Base-by-base conservation (phyloP, 2,888 invertebrate species). In the Mactromeris polynyma region DNA sequence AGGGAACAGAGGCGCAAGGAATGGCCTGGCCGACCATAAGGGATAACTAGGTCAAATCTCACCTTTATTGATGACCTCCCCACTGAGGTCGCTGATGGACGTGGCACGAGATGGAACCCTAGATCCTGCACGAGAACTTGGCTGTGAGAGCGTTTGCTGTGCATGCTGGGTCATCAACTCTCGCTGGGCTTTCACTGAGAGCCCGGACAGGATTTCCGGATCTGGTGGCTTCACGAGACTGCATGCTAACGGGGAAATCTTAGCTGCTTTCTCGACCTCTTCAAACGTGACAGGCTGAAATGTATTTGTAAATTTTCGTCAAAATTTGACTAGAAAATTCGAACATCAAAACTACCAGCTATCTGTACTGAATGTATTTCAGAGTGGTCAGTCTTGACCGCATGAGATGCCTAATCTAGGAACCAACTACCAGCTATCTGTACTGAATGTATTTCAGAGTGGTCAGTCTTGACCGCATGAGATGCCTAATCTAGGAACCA, bases 241-340 rank as follows among this genome's bases (percentile, higher is more conserved):
- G 92, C 96, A 97, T 78, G 97, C 97, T 81, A 97, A 96, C 42
- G 97, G 97, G 87, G 97, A 97, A 94, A 97, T 95, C 79, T 94
- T 92, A 36, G 95, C 95, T 11, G 97, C 97, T 97, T 81, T 98
- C 95, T 98, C 97, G 31, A 98, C 97, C 96, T 98, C 98, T 94
- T 98, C 98, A 82, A 97, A 97, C 40, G 98, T 97, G 64, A 98
- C 97, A 0, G 98, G 98, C 97, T 98, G 98, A 0, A 92, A 92
- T 58, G 58, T 64, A 26, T 11, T 64, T 26, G 4, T 64, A 64
- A 11, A 64, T 26, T 26, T 64, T n/a, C 17, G 11, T 7, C 11
- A 46, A 46, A 46, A 9, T 46, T 7, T 40, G 4, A 7, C 11
- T 11, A 40, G 11, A 40, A 40, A 7, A 40, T 40, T n/a, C n/a